phyloP scores from a whole-genome alignment of 2,797 vertebrate species.

The Mormyrops attenuatus region DNA sequence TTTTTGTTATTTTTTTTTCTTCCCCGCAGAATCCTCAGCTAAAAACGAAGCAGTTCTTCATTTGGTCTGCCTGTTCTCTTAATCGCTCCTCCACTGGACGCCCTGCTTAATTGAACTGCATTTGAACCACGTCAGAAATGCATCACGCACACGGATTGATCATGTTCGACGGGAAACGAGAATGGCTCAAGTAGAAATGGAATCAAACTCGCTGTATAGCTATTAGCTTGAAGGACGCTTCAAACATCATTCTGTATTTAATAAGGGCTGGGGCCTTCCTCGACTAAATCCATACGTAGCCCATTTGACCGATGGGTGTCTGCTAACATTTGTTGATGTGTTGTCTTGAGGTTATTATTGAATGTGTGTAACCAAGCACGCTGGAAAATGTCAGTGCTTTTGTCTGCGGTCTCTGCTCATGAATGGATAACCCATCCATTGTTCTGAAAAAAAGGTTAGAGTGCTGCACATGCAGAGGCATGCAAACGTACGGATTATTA shows the following conservation, averaged over 20 bases:
- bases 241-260: neutral
- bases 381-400: neutral
- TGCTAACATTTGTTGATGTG: neutral
- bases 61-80: neutral
- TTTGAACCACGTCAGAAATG: neutral
- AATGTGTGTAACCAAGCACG: neutral
- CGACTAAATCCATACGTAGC: neutral
- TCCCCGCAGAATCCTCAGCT: neutral
- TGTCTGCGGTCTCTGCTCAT: neutral
- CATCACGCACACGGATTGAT: neutral
- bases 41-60: neutral
- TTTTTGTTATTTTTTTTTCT: neutral
- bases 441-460: neutral
- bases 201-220: neutral
- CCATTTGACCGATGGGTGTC: neutral
- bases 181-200: neutral
- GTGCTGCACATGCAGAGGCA: neutral
- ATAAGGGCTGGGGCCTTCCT: neutral
- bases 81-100: neutral
- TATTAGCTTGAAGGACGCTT: neutral
- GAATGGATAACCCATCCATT: neutral
- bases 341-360: neutral
- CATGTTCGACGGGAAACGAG: neutral
- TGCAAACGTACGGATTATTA: neutral
- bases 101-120: neutral